Conservation (phyloP, 2,113 vertebrate genomes). For the Excalfactoria chinensis region DNA sequence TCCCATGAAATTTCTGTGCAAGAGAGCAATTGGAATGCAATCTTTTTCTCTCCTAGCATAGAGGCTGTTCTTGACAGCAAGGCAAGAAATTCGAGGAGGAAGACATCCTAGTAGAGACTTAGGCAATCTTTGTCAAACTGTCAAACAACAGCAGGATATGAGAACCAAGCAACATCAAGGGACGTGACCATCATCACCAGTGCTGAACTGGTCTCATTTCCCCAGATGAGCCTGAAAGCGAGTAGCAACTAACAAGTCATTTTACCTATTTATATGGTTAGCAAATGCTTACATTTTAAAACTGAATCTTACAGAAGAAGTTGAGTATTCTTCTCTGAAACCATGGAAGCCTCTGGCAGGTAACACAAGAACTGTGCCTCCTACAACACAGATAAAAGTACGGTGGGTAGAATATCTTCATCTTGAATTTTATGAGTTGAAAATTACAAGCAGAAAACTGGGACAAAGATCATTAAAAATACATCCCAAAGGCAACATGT, state of each 20-base stretch:
- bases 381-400: background rate
- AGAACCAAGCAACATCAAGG: fast-evolving
- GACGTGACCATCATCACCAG: background rate
- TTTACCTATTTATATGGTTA: background rate
- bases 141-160: background rate
- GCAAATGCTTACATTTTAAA: background rate
- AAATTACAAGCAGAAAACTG: background rate
- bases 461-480: background rate
- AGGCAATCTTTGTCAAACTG: background rate
- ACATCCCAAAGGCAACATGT: background rate
- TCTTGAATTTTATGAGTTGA: background rate
- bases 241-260: background rate
- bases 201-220: background rate
- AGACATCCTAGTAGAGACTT: background rate
- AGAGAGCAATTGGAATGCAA: background rate
- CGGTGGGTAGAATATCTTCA: background rate
- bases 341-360: background rate
- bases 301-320: background rate
- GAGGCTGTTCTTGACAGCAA: background rate
- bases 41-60: background rate
- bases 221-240: background rate
- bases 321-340: background rate
- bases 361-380: background rate
- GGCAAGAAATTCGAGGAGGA: background rate
- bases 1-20: background rate